Percentiles rank a stretch among this genome's conserved stretches.
Conservation (phyloP, 2,113 vertebrate genomes). For the rat (Rattus norvegicus) region GRCr8 NC_086032.1:73621001-73621500, state of each 20-base stretch:
- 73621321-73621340: constrained; percentile 16
- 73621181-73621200: not conserved
- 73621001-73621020: not conserved
- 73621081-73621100: no score
- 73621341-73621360: not conserved
- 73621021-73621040: not conserved
- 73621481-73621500: not conserved
- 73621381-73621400: not conserved
- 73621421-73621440: not conserved
- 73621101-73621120: not conserved
- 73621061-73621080: not conserved
- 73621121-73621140: not conserved
- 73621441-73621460: not conserved
- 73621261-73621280: not conserved
- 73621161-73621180: not conserved
- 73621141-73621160: not conserved
- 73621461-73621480: not conserved
- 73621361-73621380: not conserved
- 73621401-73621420: not conserved
- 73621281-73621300: not conserved
- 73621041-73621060: not conserved
- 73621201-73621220: not conserved
- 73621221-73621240: not conserved
- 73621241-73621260: not conserved
- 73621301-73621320: not conserved